Conservation (phyloP, 2,797 vertebrate genomes). For the Chelonia mydas region DNA sequence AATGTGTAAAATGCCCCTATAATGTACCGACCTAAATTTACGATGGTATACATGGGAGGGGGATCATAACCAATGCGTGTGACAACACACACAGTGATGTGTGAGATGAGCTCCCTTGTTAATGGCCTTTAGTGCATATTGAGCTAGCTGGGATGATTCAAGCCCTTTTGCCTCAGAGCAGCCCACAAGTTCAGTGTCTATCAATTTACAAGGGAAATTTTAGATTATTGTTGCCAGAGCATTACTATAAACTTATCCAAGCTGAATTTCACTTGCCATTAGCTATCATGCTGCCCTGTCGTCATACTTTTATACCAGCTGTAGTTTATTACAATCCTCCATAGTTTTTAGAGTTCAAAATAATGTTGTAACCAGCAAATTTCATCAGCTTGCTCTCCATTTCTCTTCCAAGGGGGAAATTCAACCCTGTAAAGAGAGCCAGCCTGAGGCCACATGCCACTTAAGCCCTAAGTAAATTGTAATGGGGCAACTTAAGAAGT, state of each 20-base stretch:
- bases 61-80: not conserved
- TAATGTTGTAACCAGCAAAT: not conserved
- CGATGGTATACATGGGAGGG: rapidly evolving
- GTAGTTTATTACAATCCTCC: not conserved
- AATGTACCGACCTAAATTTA: not conserved
- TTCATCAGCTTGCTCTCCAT: not conserved
- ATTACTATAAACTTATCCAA: not conserved
- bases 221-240: not conserved
- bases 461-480: not conserved
- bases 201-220: constrained; percentile 1
- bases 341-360: not conserved
- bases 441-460: not conserved
- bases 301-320: not conserved
- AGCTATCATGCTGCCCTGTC: not conserved
- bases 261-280: not conserved
- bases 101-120: not conserved
- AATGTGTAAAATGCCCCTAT: not conserved
- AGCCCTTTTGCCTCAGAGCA: not conserved
- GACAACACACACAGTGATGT: not conserved
- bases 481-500: not conserved
- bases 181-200: not conserved
- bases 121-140: not conserved
- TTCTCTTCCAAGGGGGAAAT: not conserved
- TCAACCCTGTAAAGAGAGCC: not conserved
- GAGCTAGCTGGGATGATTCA: not conserved